phyloP scores from a whole-genome alignment of 2,888 invertebrate species.

The Calephelis perditalis region DNA sequence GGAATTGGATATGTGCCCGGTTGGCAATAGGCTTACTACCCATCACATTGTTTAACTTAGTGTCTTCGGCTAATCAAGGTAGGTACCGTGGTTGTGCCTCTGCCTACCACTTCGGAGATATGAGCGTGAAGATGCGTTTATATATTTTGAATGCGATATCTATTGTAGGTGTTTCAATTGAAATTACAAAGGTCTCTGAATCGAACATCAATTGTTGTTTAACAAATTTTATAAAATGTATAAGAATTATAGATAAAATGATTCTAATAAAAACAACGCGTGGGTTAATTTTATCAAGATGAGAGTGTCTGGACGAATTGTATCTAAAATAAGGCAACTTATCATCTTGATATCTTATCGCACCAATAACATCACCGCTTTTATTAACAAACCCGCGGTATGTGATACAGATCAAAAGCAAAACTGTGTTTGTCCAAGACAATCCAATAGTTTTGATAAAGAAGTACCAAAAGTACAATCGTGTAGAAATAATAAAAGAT shows the following conservation, averaged over 20 bases:
- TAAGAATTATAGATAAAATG: neutral
- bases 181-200: too few relatives aligned
- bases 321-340: conserved; percentile 1
- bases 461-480: neutral
- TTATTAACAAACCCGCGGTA: neutral
- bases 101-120: too few relatives aligned
- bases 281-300: neutral
- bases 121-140: too few relatives aligned
- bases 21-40: too few relatives aligned
- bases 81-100: too few relatives aligned
- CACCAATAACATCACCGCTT: neutral
- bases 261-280: neutral
- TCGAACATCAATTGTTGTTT: too few relatives aligned
- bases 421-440: conserved; percentile 5
- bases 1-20: too few relatives aligned
- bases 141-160: too few relatives aligned
- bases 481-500: neutral
- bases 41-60: too few relatives aligned
- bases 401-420: neutral
- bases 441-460: conserved; percentile 3
- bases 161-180: too few relatives aligned
- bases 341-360: neutral
- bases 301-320: neutral
- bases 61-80: too few relatives aligned
- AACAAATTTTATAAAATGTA: too few relatives aligned